Evolutionary conservation across 2,888 invertebrate genomes (phyloP).

Genomic region (Koerneria pararmatus): DNA sequence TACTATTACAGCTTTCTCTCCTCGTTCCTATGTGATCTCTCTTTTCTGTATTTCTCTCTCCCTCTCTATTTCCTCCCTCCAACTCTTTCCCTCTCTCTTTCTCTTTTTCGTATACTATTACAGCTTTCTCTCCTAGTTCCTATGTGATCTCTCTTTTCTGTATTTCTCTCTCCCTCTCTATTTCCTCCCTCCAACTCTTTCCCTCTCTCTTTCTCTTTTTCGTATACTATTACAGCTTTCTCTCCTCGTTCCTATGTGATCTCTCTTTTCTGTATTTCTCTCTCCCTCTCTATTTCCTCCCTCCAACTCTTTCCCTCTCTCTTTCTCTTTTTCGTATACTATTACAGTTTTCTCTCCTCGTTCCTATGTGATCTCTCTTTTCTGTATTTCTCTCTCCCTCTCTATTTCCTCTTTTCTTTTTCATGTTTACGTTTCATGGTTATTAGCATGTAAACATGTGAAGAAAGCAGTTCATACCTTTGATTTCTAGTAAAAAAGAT

Average conservation of each 20-base stretch:
- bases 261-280: slow-evolving; percentile 11
- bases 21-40: no score
- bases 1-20: no score
- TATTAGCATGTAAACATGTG: not conserved
- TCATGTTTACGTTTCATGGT: not conserved
- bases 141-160: not conserved
- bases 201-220: not conserved
- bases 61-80: not conserved
- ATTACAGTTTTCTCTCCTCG: no score
- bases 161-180: not conserved
- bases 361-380: no score
- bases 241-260: not conserved
- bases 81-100: slow-evolving; percentile 5
- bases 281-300: not conserved
- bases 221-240: slow-evolving; percentile 6
- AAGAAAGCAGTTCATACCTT: no score
- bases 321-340: not conserved
- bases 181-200: not conserved
- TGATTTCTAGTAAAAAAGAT: no score
- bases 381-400: no score
- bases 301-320: not conserved
- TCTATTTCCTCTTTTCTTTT: no score
- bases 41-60: no score
- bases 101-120: not conserved
- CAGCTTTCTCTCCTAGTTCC: not conserved